Percentiles rank a stretch among this genome's conserved stretches.
These are phyloP conservation scores for Falcunculus frontatus DNA, from an alignment of 2,113 vertebrate species.

Conservation along the genomic window DNA sequence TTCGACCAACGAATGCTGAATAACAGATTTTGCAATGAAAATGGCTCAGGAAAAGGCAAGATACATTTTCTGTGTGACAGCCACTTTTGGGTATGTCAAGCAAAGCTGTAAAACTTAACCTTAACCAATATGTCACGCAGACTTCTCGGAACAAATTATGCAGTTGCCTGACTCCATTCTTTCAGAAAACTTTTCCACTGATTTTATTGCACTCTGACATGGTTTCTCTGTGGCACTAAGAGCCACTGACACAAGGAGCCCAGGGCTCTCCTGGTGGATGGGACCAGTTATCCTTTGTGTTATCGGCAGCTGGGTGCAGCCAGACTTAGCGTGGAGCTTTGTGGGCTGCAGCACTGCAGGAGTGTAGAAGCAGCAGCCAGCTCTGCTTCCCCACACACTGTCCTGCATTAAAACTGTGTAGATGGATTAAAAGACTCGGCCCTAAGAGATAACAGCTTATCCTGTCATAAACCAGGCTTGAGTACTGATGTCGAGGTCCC, in stretches of 20 bases:
- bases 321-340: not conserved
- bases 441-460: not conserved
- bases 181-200: not conserved
- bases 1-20: not conserved
- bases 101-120: not conserved
- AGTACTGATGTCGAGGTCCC: not conserved
- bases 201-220: not conserved
- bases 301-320: rapidly evolving
- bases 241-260: not conserved
- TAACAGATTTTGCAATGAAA: constrained; percentile 9
- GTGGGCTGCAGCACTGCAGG: not conserved
- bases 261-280: not conserved
- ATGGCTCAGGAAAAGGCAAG: not conserved
- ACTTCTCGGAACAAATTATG: not conserved
- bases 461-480: not conserved
- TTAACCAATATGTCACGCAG: not conserved
- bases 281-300: not conserved
- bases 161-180: not conserved
- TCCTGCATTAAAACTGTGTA: rapidly evolving
- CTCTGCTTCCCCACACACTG: not conserved
- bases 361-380: not conserved
- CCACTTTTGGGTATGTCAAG: not conserved
- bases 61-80: not conserved
- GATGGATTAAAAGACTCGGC: not conserved
- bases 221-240: not conserved